Evolutionary conservation across 2,888 invertebrate species (phyloP).

Genomic region (Diadegma fenestrale): DNA sequence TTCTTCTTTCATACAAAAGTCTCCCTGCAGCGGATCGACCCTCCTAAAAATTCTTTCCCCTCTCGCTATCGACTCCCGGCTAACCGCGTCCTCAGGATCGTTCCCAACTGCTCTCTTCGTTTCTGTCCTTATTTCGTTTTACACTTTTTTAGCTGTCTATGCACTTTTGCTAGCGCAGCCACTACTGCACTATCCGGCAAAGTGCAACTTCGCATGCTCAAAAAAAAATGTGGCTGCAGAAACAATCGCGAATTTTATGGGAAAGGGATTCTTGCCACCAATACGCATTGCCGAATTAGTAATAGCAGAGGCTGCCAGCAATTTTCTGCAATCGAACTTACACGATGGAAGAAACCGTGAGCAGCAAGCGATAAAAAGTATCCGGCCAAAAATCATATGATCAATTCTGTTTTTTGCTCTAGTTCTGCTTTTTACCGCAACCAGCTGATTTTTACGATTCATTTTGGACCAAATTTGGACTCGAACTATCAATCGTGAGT

Average conservation of each 20-base stretch:
- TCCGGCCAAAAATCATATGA: background rate
- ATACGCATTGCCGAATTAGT: too few relatives aligned
- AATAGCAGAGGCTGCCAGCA: too few relatives aligned
- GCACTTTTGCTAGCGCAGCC: conserved; percentile 20
- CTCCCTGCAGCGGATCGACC: conserved; percentile 52
- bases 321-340: background rate
- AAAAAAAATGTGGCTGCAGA: conserved; percentile 59
- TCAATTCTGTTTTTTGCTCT: background rate
- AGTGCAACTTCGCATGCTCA: conserved; percentile 60
- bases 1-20: conserved; percentile 39
- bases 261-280: too few relatives aligned
- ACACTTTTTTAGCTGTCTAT: background rate
- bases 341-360: background rate
- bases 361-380: background rate
- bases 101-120: conserved; percentile 46
- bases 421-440: background rate
- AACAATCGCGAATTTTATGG: background rate
- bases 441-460: background rate
- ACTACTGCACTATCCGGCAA: conserved; percentile 41
- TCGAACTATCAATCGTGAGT: background rate
- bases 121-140: background rate
- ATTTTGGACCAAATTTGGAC: background rate
- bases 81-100: conserved; percentile 20
- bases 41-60: conserved; percentile 35
- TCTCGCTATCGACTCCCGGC: background rate